Base-by-base conservation (phyloP, 2,888 invertebrate species). In the Tuberolachnus salignus region DNA sequence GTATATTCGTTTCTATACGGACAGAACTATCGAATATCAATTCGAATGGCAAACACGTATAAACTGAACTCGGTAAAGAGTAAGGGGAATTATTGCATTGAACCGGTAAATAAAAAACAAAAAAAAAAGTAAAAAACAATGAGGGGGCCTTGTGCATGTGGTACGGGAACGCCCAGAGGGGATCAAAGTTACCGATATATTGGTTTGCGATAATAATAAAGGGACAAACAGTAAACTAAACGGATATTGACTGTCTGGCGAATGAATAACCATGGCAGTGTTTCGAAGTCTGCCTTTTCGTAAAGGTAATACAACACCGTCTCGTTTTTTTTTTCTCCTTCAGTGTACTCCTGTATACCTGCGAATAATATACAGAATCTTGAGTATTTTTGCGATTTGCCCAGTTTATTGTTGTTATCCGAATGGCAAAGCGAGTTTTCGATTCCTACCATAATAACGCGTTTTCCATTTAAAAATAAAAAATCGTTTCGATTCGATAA, bases 211-310 rank as follows among this genome's bases (percentile, higher is more conserved):
- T 73, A 16, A 34, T 34, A 34, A 73, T 73, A 51, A 59, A 49
- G 26, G 66, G 34, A 67, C 67, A 57, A 74, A 63, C 57, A 21
- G 75, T 59, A 26, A 55, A 67, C 57, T 75, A 66, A 67, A 75
- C 66, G 66, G 75, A 75, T 75, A 75, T 75, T 49, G 75, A 67
- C 75, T 67, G 75, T 75, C 67, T 57, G 49, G 26, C 26, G 57
- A 55, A 67, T 67, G 75, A 75, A 75, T 75, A 59, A 34, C 66
- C 55, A 6, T 6, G 53, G 61, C 61, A 75, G 66, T 67, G 67
- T 75, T 75, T 67, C 16, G 46, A 19, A 46, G 66, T 49, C 66
- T 75, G 57, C 55, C 66, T 75, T 67, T 73, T 51, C 61, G 72
- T 51, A 46, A 67, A 75, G 55, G 75, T 67, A 75, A 75, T 67